Evolutionary conservation across 2,888 invertebrate genomes (phyloP), one percentile per base, ranked within the genome.

Genomic region (Campoplex capitator): DNA sequence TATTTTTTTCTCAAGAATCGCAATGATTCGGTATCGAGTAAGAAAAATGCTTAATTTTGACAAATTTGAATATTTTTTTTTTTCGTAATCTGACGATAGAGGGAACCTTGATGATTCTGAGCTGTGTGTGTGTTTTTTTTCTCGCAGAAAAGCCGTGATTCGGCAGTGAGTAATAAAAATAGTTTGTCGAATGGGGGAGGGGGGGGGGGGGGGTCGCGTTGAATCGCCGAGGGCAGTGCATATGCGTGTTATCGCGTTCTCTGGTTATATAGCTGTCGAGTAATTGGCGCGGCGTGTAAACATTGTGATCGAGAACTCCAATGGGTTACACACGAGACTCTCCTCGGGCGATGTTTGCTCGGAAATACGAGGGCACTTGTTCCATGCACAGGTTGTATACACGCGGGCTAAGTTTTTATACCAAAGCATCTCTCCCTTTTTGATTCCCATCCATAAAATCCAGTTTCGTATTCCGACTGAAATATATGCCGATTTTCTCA

Each of bases 261-360:
- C 51, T 28, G 68, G 48, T 48, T 77, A 77, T 65, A 83, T 91
- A 90, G 91, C 91, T 91, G 90, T 89, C 90, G 93, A 92, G 92
- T 68, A 94, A 94, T 94, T 94, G 93, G 93, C 91, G 91, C 91
- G 89, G 89, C 90, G 90, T 90, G 93, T 90, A 93, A 93, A 93
- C 93, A 94, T 81, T 87, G 88, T 70, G 88, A 88, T 87, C 85
- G 88, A 83, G 88, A 70, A 38, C 51, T 75, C 74, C 42, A 56
- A 62, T 56, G 74, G 58, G 42, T 28, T 62, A 80, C 68, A 80
- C 68, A 70, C 75, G 77, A 77, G 76, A 11, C 62, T 62, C 56
- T 90, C 92, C 90, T 89, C 88, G 90, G 91, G 91, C 90, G 89
- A 90, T 93, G 91, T 92, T 92, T 92, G 90, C 91, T 88, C 89